These are phyloP conservation scores for Seladonia tumulorum DNA, from an alignment of 2,888 invertebrate genomes.

Conservation along the genomic window DNA sequence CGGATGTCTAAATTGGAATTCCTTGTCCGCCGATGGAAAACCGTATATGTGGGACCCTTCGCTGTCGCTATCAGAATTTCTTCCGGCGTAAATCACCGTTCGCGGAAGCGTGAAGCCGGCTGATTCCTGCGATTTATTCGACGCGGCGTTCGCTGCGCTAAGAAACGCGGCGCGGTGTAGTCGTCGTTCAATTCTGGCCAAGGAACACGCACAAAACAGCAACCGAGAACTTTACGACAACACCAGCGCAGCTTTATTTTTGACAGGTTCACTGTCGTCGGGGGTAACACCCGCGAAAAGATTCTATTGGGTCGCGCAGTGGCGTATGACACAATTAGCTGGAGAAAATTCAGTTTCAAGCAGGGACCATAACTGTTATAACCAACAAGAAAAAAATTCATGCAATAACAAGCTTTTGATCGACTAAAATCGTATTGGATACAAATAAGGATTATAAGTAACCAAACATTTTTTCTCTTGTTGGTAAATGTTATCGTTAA, in stretches of 20 bases:
- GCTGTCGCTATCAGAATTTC: slow-evolving; percentile 50
- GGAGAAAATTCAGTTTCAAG: no score
- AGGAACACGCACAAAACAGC: not conserved
- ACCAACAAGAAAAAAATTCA: no score
- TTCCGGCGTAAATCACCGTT: slow-evolving; percentile 52
- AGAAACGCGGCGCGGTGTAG: not conserved
- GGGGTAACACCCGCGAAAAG: no score
- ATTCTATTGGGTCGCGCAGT: no score
- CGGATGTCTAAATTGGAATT: slow-evolving; percentile 59
- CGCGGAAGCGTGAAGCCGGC: slow-evolving; percentile 44
- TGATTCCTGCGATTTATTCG: slow-evolving; percentile 41
- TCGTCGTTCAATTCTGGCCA: not conserved
- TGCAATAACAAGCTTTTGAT: no score
- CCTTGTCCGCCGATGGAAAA: slow-evolving; percentile 47
- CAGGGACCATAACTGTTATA: no score
- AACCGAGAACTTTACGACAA: not conserved
- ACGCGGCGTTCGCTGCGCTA: not conserved
- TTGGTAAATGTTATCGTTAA: no score
- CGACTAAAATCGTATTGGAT: no score
- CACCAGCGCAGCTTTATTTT: not conserved
- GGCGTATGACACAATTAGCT: no score
- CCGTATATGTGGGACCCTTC: slow-evolving; percentile 25
- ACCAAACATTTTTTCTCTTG: no score
- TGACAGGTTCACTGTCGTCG: not conserved
- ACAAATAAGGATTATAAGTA: no score